These are phyloP conservation scores for Coryphaenoides rupestris DNA, from an alignment of 2,113 vertebrate species.

Conservation along the genomic window DNA sequence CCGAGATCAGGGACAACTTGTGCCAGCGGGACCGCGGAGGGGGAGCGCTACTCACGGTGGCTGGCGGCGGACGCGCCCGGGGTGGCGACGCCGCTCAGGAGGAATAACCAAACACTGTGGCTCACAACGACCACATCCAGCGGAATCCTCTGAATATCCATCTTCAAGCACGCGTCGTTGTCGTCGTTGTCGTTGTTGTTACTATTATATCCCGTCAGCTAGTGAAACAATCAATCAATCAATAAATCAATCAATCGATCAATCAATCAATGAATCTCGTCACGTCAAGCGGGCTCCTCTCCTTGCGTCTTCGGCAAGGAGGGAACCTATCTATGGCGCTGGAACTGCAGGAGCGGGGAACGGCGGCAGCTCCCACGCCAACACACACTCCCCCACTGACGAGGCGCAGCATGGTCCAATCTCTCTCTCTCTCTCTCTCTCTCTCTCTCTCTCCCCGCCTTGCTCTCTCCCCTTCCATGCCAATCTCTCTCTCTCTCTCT, in stretches of 20 bases:
- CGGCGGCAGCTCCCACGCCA: too few species aligned
- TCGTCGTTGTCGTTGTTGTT: too few species aligned
- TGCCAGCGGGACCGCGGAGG: not conserved
- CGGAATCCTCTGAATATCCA: slow-evolving; percentile 35
- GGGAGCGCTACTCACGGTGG: slow-evolving; percentile 63
- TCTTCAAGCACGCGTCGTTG: slow-evolving; percentile 33
- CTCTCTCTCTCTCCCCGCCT: slow-evolving; percentile 6
- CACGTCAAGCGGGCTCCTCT: too few species aligned
- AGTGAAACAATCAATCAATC: not conserved
- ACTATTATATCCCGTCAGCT: not conserved
- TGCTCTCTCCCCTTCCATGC: not conserved
- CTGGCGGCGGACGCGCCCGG: slow-evolving; percentile 61
- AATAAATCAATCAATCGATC: too few species aligned
- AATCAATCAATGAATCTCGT: too few species aligned
- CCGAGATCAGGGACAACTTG: not conserved
- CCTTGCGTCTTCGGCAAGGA: slow-evolving; percentile 52
- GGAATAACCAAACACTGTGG: slow-evolving; percentile 23
- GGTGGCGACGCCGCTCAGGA: slow-evolving; percentile 49
- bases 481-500: not conserved
- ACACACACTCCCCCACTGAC: too few species aligned
- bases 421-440: not conserved
- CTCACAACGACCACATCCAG: slow-evolving; percentile 28
- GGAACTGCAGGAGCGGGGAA: too few species aligned
- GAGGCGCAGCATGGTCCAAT: not conserved
- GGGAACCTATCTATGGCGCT: slow-evolving; percentile 27